Evolutionary conservation across 2,113 vertebrate species (phyloP), one percentile per base, ranked within the genome.

Genomic region (Bujurquina vittata): DNA sequence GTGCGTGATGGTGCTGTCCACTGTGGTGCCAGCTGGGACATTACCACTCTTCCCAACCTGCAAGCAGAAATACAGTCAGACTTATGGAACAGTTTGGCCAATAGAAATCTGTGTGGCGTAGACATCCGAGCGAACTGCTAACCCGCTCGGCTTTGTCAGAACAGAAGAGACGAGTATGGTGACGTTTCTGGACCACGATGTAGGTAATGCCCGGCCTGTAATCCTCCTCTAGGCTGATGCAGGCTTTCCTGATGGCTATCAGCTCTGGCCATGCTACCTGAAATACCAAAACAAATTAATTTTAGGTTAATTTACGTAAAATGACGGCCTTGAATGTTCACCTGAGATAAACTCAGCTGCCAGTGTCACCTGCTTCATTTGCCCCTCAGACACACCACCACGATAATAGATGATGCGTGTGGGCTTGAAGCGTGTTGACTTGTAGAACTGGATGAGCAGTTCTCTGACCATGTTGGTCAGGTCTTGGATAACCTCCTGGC

Each of bases 21-120:
- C 98, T 0, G 98, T 99, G 79, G 98, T 99, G 86, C 98, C 98
- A n/a, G 98, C 98, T 56, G 98, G 98, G 65, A 99, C 98, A 2
- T 99, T 99, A 65, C 98, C 98, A 58, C 98, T 99, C 95, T 99
- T 99, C 60, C 98, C 98, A 58, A 99, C 98, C 98, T 99, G 93
- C 18, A 78, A 23, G 15, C 5, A 10, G 77, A 18, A 49, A 3
- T 26, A 52, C 1, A 33, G 1, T 31, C 0, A 72, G n/a, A 77
- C 12, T 43, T 3, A 0, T 10, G 65, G 43, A 72, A 52, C 43
- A 8, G 65, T 29, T 31, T 52, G 26, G 12, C 17, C 4, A 29
- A 11, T 1, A 60, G 8, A 40, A 65, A 52, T 23, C 8, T 0
- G 11, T 60, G 10, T 23, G 43, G 18, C 11, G 9, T 26, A 31